Conservation (phyloP, 2,888 invertebrate genomes). For the Sphaerophoria rueppellii region DNA sequence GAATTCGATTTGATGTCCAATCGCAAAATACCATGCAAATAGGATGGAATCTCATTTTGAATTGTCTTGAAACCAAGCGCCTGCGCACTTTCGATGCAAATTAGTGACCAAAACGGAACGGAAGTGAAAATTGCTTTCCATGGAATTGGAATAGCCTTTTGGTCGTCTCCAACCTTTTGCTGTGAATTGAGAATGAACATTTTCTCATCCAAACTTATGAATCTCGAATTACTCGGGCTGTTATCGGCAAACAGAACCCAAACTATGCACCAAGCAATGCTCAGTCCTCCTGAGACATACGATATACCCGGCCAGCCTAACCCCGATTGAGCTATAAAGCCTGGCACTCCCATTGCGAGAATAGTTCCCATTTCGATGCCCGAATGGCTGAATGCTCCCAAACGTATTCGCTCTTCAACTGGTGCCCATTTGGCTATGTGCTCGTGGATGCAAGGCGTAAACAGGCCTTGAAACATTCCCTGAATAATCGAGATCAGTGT, state of each 20-base stretch:
- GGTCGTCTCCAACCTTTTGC: slow-evolving; percentile 74
- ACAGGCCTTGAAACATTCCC: slow-evolving; percentile 86
- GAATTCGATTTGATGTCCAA: slow-evolving; percentile 84
- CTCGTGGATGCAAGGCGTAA: slow-evolving; percentile 86
- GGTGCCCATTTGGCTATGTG: slow-evolving; percentile 88
- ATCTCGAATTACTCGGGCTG: slow-evolving; percentile 83
- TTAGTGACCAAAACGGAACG: slow-evolving; percentile 84
- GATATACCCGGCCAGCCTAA: slow-evolving; percentile 87
- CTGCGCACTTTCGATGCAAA: slow-evolving; percentile 85
- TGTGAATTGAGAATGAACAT: slow-evolving; percentile 84
- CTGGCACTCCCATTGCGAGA: slow-evolving; percentile 85
- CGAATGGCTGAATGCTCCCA: slow-evolving; percentile 84
- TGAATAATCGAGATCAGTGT: slow-evolving; percentile 85
- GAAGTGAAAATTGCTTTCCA: slow-evolving; percentile 86
- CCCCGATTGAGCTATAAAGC: slow-evolving; percentile 83
- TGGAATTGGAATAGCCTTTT: slow-evolving; percentile 83
- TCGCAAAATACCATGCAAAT: slow-evolving; percentile 85
- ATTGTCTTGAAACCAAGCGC: slow-evolving; percentile 88
- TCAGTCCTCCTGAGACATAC: slow-evolving; percentile 84
- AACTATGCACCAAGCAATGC: slow-evolving; percentile 83
- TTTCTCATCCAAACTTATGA: slow-evolving; percentile 84
- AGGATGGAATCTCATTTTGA: slow-evolving; percentile 87
- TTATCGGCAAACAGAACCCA: slow-evolving; percentile 85
- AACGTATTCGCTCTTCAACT: slow-evolving; percentile 84
- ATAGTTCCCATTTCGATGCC: slow-evolving; percentile 88